A percentile compares a stretch with the other conserved stretches of the same genome.
These are phyloP conservation scores for Neolamprologus brichardi DNA, from an alignment of 2,113 vertebrate species.

Conservation along the genomic window DNA sequence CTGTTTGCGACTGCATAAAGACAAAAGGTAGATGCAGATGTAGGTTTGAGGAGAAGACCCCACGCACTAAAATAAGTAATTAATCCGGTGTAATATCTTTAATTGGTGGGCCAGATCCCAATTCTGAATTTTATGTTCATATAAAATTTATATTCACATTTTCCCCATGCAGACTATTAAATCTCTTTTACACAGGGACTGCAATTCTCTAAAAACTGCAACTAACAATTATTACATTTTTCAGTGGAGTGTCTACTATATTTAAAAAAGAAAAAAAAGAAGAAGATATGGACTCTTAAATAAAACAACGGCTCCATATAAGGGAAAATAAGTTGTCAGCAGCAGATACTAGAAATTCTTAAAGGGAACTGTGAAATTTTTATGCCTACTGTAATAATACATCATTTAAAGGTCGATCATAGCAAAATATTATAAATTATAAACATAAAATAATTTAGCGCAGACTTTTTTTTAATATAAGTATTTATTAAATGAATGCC, in stretches of 20 bases:
- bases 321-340: background rate
- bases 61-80: background rate
- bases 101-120: background rate
- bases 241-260: background rate
- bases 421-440: background rate
- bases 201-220: background rate
- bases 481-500: background rate
- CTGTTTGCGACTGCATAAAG: background rate
- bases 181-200: background rate
- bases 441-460: background rate
- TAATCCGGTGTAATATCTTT: background rate
- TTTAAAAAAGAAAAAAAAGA: fast-evolving
- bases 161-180: background rate
- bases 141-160: background rate
- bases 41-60: background rate
- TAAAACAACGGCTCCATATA: background rate
- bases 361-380: fast-evolving
- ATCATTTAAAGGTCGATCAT: background rate
- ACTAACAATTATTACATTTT: background rate
- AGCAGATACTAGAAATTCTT: background rate
- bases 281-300: background rate
- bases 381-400: background rate
- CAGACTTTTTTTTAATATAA: background rate
- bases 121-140: background rate
- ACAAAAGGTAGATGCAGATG: background rate